Evolutionary conservation across 2,888 invertebrate species (phyloP), one percentile per base, ranked within the genome.

Genomic region (Malthinus seriepunctatus): DNA sequence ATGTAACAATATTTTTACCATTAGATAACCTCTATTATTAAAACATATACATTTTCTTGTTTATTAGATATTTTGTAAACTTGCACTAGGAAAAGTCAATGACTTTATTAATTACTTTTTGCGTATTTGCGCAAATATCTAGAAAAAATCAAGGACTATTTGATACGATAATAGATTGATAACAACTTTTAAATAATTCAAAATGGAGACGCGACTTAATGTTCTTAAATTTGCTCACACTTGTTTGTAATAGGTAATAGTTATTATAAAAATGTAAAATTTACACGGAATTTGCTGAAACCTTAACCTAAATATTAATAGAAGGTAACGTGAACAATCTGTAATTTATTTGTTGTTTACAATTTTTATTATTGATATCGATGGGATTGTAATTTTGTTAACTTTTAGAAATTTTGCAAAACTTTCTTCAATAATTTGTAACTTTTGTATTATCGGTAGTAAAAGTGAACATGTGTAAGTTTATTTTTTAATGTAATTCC

Each of bases 31-130:
- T 53, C 46, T 56, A 46, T 50, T 45, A 38, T 12, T 31, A 51
- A 32, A 44, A 39, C 32, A 37, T 52, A 58, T 42, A 52, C 52
- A 39, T 39, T 56, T 51, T 49, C 45, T 51, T 60, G 51, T 60
- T 60, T 60, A 42, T 51, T 32, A 44, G 45, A 35, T 47, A 50
- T 45, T 39, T 46, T 33, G 55, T 47, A 60, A 55, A n/a, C 48
- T 46, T 39, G 12, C 35, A 39, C 39, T 15, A 45, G 34, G 32
- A 14, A 37, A 35, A 61, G 60, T 61, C 60, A 50, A 44, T 56
- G 60, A 61, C 60, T 61, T 56, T 39, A 49, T 47, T 51, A 60
- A 55, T 53, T 56, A 51, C 56, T 55, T 59, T 57, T 56, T 50
- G 46, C 45, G 15, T 56, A 45, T 51, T 51, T 51, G 51, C 56